phyloP scores from a whole-genome alignment of 1,140 invertebrate species.

The Tribolium madens region DNA sequence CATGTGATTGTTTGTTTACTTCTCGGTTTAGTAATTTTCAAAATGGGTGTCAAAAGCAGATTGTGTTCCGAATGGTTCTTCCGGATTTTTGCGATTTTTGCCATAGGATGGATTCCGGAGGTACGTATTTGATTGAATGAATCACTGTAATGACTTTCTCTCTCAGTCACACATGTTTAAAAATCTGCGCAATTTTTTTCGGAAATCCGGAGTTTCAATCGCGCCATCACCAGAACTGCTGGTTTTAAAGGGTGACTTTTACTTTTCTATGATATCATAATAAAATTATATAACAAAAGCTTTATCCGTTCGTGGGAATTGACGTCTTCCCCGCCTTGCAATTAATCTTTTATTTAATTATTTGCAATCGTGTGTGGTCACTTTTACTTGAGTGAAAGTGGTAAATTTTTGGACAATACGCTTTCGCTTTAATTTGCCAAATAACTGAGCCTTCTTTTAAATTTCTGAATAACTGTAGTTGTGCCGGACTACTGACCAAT shows the following conservation, averaged over 20 bases:
- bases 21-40: not conserved
- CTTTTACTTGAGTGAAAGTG: slow-evolving; percentile 26
- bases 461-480: not conserved
- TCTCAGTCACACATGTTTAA: not conserved
- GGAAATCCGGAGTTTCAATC: slow-evolving; percentile 12
- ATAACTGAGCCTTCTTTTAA: not conserved
- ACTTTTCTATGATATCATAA: too few species aligned
- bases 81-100: not conserved
- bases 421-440: not conserved
- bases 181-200: slow-evolving; percentile 1
- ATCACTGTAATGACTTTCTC: slow-evolving; percentile 21
- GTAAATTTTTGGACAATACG: not conserved
- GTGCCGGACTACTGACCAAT: slow-evolving; percentile 6
- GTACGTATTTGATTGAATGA: not conserved
- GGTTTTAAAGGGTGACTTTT: too few species aligned
- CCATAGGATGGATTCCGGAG: not conserved
- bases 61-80: not conserved
- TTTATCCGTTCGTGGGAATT: slow-evolving; percentile 34
- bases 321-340: slow-evolving; percentile 18
- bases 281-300: slow-evolving; percentile 18
- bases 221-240: not conserved
- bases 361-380: slow-evolving; percentile 5
- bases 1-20: slow-evolving; percentile 36
- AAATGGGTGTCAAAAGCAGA: not conserved
- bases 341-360: slow-evolving; percentile 19